These are phyloP conservation scores for Drosophila nr. perissopoda DNA, from an alignment of 2,888 invertebrate genomes.

Conservation along the genomic window DNA sequence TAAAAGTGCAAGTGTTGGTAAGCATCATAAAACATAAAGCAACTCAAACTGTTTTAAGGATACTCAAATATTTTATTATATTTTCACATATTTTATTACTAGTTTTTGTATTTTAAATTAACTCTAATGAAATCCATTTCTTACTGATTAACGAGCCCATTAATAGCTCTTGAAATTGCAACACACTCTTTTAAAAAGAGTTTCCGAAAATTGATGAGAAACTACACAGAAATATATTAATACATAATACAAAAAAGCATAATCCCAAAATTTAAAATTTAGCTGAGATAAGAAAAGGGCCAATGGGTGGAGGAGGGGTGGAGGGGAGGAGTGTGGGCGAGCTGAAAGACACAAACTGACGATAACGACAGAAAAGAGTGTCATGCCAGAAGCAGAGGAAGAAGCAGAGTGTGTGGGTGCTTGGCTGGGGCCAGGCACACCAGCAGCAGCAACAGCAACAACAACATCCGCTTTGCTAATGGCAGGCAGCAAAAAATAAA, in stretches of 20 bases:
- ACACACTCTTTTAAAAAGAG: background rate
- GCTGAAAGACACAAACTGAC: slow-evolving; percentile 25
- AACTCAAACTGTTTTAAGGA: background rate
- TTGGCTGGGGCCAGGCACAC: slow-evolving; percentile 10
- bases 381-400: slow-evolving; percentile 64
- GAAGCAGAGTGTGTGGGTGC: slow-evolving; percentile 17
- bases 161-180: slow-evolving; percentile 8
- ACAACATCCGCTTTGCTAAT: slow-evolving; percentile 81
- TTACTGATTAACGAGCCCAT: background rate
- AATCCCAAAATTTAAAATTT: slow-evolving; percentile 8
- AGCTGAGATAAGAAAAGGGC: slow-evolving; percentile 56
- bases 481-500: slow-evolving; percentile 56
- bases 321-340: slow-evolving; percentile 60
- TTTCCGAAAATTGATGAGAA: slow-evolving; percentile 4
- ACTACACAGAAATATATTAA: background rate
- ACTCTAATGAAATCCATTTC: background rate
- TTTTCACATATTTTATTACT: background rate
- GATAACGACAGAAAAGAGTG: slow-evolving; percentile 52
- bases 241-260: background rate
- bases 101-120: background rate
- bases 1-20: slow-evolving; percentile 40
- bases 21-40: background rate
- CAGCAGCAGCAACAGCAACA: slow-evolving; percentile 43
- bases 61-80: background rate
- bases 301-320: slow-evolving; percentile 18